Evolutionary conservation across 1,140 invertebrate species (phyloP).

Genomic region (Centruroides vittatus): DNA sequence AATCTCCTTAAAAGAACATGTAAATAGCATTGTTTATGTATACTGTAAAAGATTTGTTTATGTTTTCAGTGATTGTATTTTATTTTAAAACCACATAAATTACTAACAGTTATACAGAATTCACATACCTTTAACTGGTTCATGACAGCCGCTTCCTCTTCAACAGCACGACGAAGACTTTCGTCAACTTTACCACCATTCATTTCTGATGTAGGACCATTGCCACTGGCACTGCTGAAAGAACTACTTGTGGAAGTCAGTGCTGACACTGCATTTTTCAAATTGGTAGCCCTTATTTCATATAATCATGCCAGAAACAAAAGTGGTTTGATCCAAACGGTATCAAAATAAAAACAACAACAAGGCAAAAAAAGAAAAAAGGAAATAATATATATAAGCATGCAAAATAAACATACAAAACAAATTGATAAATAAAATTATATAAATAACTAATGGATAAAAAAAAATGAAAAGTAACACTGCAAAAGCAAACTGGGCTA

Average conservation of each 20-base stretch:
- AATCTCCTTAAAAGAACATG: too few species aligned
- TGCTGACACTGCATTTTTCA: constrained; percentile 69
- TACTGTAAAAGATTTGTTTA: too few species aligned
- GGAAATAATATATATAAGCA: not conserved
- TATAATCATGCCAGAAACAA: not conserved
- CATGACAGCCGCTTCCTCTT: constrained; percentile 87
- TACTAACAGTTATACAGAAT: not conserved
- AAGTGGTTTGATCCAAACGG: too few species aligned
- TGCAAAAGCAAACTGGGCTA: too few species aligned
- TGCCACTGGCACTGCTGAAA: constrained; percentile 35
- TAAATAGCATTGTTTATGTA: too few species aligned
- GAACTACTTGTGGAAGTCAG: constrained; percentile 74
- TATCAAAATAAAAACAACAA: not conserved
- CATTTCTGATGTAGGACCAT: constrained; percentile 18
- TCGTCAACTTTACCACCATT: constrained; percentile 48
- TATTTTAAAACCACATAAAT: too few species aligned
- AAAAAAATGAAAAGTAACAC: not conserved
- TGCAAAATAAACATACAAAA: not conserved
- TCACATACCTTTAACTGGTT: constrained; percentile 78
- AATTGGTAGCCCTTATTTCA: constrained; percentile 13
- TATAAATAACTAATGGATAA: not conserved
- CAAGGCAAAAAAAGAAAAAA: not conserved
- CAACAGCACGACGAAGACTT: constrained; percentile 64
- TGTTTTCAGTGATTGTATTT: too few species aligned
- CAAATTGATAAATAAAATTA: not conserved